Evolutionary conservation across 2,797 vertebrate genomes (phyloP), one percentile per base, ranked within the genome.

Genomic region (Rhinoraja longicauda): DNA sequence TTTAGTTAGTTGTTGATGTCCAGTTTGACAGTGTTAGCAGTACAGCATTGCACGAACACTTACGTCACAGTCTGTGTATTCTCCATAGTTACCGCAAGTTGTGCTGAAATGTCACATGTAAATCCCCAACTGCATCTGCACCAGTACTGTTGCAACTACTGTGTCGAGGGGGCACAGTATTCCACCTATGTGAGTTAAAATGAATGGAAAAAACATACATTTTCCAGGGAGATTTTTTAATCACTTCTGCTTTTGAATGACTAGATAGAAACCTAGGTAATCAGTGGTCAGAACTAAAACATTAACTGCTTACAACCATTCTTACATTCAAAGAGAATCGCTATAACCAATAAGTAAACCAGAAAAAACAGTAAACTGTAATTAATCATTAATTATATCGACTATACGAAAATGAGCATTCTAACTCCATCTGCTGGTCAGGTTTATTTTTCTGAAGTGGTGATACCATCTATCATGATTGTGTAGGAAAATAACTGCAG

Each of bases 351-450:
- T 88, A 15, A 64, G n/a, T 45, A 45, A 45, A 45, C 45, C 2
- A 45, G 45, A 45, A 45, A 45, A 45, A 45, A 45, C 45, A 45
- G 45, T 45, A 2, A 45, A 45, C 2, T 4, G 36, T 29, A 67
- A 64, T 88, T 88, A 88, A 36, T 88, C 15, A 36, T 21, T 6
- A 88, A 88, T 67, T 17, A 67, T 19, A 32, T 67, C 1, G 19
- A 36, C 59, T 36, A 19, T 72, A 72, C 86, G 62, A 86, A 84
- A 67, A 67, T n/a, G 59, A 8, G 15, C n/a, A 36, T 88, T 88
- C 84, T 67, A 19, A 88, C 59, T 64, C 84, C 84, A 88, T 88
- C 84, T 88, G 59, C 15, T 88, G 84, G 84, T 36, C 12, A 15
- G 0, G 67, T 19, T 67, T 86, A 86, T 86, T 62, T 39, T 64